Evolutionary conservation across 2,113 vertebrate species (phyloP).

Genomic region (Lepisosteus osseus): DNA sequence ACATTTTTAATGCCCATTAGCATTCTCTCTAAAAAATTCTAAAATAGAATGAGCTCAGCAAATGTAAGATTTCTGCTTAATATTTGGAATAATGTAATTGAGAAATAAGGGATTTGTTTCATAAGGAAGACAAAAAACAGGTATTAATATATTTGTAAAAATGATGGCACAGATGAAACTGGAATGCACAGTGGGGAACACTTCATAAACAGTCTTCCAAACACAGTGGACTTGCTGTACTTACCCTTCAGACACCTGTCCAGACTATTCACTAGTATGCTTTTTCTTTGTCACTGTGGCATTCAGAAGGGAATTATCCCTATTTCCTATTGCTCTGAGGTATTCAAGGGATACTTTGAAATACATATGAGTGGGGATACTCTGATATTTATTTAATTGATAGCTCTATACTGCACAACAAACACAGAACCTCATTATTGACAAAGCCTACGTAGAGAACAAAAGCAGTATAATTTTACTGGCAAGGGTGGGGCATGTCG

Average conservation of each 20-base stretch:
- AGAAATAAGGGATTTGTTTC: too few species aligned
- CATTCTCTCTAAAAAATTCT: too few species aligned
- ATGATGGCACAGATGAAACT: neutral
- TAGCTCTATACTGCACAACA: slow-evolving; percentile 1
- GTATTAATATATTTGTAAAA: slow-evolving; percentile 25
- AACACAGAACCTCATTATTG: slow-evolving; percentile 5
- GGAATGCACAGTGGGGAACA: neutral
- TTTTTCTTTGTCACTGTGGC: too few species aligned
- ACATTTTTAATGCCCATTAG: too few species aligned
- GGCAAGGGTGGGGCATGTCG: slow-evolving; percentile 39
- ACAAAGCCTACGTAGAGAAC: slow-evolving; percentile 10
- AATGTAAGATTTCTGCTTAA: too few species aligned
- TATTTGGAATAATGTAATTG: too few species aligned
- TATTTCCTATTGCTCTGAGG: neutral
- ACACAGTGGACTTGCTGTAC: neutral
- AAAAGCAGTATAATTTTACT: slow-evolving; percentile 30
- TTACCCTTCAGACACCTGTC: slow-evolving; percentile 1
- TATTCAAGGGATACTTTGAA: neutral
- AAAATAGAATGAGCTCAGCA: too few species aligned
- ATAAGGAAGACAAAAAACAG: too few species aligned
- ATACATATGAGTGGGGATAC: neutral
- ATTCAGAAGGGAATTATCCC: neutral
- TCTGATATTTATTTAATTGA: neutral
- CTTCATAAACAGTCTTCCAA: slow-evolving; percentile 1
- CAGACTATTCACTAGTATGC: neutral